phyloP scores from a whole-genome alignment of 2,797 vertebrate species.

The Rhynchotus rufescens region DNA sequence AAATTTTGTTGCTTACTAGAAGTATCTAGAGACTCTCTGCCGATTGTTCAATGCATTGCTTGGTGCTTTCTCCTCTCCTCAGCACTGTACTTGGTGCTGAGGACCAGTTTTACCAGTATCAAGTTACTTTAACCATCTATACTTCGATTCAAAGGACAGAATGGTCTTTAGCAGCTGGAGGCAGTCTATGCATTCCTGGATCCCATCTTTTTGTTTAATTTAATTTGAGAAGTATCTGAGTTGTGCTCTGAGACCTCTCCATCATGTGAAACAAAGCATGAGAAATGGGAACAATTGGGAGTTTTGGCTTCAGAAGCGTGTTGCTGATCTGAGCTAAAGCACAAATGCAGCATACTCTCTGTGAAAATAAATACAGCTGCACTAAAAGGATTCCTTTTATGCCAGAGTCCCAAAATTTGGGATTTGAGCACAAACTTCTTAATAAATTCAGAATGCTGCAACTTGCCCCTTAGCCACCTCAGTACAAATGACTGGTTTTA shows the following conservation, averaged over 20 bases:
- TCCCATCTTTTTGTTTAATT: background rate
- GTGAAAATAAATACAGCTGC: slow-evolving; percentile 42
- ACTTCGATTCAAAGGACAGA: background rate
- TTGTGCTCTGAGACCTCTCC: background rate
- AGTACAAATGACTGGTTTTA: background rate
- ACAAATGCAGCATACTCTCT: background rate
- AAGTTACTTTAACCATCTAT: background rate
- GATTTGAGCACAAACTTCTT: background rate
- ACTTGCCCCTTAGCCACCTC: background rate
- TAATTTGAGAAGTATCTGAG: background rate
- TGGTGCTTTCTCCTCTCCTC: too few relatives aligned
- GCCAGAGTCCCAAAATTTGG: background rate
- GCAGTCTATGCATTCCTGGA: background rate
- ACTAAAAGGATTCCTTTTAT: slow-evolving; percentile 16
- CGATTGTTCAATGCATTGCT: background rate
- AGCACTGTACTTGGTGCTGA: background rate
- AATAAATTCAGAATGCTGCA: background rate
- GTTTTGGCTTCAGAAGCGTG: background rate
- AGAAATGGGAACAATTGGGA: background rate
- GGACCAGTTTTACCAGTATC: background rate
- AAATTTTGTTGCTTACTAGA: background rate
- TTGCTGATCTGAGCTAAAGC: background rate
- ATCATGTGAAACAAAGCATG: background rate
- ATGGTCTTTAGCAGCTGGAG: background rate
- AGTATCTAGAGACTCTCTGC: background rate